phyloP scores from a whole-genome alignment of 2,113 vertebrate species.

The Rhinichthys klamathensis region DNA sequence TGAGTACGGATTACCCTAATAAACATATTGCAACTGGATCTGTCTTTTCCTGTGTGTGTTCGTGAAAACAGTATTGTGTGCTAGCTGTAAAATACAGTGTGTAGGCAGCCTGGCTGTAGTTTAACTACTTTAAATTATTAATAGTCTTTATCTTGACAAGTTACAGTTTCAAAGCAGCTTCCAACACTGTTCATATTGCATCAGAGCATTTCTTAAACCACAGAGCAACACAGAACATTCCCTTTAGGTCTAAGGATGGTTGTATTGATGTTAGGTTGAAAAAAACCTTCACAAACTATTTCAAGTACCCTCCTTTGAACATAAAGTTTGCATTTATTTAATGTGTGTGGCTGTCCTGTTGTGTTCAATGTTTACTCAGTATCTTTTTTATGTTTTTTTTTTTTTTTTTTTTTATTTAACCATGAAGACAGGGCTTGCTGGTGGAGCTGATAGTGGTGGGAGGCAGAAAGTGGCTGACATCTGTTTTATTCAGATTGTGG shows the following conservation, averaged over 20 bases:
- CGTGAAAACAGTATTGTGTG: neutral
- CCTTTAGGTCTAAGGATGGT: neutral
- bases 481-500: slow-evolving; percentile 53
- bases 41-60: no score
- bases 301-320: slow-evolving; percentile 14
- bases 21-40: no score
- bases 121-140: neutral
- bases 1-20: no score
- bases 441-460: slow-evolving; percentile 42
- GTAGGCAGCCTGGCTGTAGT: neutral
- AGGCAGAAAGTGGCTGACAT: slow-evolving; percentile 45
- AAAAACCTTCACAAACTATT: neutral
- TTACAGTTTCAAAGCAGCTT: slow-evolving; percentile 8
- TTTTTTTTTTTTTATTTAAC: neutral
- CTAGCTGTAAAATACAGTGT: neutral
- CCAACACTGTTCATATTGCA: neutral
- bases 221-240: neutral
- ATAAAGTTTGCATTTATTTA: slow-evolving; percentile 29
- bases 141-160: slow-evolving; percentile 1
- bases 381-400: slow-evolving; percentile 1
- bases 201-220: slow-evolving; percentile 6
- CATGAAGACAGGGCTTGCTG: slow-evolving; percentile 8
- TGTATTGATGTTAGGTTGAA: slow-evolving; percentile 3
- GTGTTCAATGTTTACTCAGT: slow-evolving; percentile 22
- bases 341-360: slow-evolving; percentile 28